Percentiles rank a stretch among this genome's conserved stretches.
These are phyloP conservation scores for Drosophila funebris DNA, from an alignment of 1,140 invertebrate species.

Conservation along the genomic window DNA sequence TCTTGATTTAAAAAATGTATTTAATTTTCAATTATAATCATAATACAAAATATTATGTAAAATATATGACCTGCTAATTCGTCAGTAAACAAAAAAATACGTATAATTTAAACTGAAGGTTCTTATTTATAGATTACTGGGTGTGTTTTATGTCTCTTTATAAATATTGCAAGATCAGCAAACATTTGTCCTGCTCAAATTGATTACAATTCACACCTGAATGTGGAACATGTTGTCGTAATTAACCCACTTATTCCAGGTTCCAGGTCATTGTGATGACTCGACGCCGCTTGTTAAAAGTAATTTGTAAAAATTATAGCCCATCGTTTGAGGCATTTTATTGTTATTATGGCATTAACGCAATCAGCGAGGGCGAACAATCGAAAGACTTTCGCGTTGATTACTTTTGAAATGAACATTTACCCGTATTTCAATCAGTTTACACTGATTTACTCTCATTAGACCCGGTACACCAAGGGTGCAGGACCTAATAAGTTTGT, in stretches of 20 bases:
- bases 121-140: neutral
- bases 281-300: conserved; percentile 42
- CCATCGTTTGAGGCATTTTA: conserved; percentile 63
- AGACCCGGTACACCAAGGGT: no score
- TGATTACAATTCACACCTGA: conserved; percentile 77
- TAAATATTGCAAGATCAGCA: conserved; percentile 39
- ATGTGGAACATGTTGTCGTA: conserved; percentile 53
- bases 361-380: conserved; percentile 27
- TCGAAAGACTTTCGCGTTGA: conserved; percentile 21
- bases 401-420: conserved; percentile 3
- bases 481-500: no score
- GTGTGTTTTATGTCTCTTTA: neutral
- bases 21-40: no score
- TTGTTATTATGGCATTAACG: conserved; percentile 56
- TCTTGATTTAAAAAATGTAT: no score
- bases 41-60: no score
- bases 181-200: conserved; percentile 55
- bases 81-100: neutral
- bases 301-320: conserved; percentile 69
- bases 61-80: no score
- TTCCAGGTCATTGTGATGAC: conserved; percentile 36
- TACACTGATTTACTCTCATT: conserved; percentile 23
- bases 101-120: neutral
- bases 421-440: conserved; percentile 10
- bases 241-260: conserved; percentile 38